Conservation (phyloP, 2,888 invertebrate genomes). For the Cerastis rubricosa region DNA sequence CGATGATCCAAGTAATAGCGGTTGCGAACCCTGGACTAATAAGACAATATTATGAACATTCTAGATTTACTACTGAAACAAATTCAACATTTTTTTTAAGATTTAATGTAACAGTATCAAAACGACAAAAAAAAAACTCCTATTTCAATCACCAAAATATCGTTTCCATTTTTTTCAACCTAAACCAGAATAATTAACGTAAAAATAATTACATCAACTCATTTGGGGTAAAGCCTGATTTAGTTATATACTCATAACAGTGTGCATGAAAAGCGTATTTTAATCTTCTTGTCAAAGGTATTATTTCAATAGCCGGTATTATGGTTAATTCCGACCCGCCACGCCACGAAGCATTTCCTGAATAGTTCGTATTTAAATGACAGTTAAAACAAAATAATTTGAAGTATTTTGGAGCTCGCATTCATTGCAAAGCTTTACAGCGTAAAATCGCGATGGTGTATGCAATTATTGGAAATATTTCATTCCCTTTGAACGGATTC, state of each 20-base stretch:
- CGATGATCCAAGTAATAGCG: too few relatives aligned
- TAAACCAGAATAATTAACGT: neutral
- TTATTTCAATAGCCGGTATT: conserved; percentile 36
- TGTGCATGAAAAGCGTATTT: conserved; percentile 34
- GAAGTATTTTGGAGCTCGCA: conserved; percentile 11
- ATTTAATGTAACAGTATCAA: too few relatives aligned
- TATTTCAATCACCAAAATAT: neutral
- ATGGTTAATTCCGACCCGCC: conserved; percentile 1
- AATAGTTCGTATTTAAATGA: conserved; percentile 25
- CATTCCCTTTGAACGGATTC: conserved; percentile 42
- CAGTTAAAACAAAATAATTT: conserved; percentile 35
- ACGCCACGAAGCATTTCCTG: conserved; percentile 20
- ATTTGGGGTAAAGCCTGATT: conserved; percentile 5
- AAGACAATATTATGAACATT: too few relatives aligned
- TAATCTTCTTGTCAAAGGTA: conserved; percentile 44
- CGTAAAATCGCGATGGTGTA: conserved; percentile 31
- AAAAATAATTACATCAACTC: conserved; percentile 1
- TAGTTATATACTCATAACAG: neutral
- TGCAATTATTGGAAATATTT: conserved; percentile 46
- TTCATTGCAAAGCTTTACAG: conserved; percentile 28
- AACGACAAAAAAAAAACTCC: too few relatives aligned
- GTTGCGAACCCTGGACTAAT: too few relatives aligned
- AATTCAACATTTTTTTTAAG: too few relatives aligned
- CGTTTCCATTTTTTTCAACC: neutral
- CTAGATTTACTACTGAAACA: too few relatives aligned